Percentiles rank a stretch among this genome's conserved stretches.
Conservation (phyloP, 2,113 vertebrate genomes). For the Gymnogyps californianus region DNA sequence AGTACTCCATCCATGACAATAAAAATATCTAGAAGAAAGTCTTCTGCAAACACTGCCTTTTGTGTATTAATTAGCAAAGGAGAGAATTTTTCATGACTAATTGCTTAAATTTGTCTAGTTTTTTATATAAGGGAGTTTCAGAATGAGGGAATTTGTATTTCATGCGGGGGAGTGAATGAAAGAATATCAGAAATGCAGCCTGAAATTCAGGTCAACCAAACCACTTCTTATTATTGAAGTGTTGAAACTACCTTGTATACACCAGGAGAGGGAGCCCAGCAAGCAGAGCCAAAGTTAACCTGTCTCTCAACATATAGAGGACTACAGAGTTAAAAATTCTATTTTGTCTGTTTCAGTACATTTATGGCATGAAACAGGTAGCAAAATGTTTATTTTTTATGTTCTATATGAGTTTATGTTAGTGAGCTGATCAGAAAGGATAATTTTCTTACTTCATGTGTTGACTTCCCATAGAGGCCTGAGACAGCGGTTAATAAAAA, state of each 20-base stretch:
- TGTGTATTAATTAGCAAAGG: background rate
- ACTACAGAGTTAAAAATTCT: background rate
- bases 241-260: background rate
- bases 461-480: background rate
- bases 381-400: background rate
- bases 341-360: background rate
- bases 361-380: background rate
- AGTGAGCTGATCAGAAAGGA: background rate
- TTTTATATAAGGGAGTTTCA: background rate
- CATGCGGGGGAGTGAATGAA: background rate
- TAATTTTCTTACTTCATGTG: background rate
- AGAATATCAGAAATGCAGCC: background rate
- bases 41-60: background rate
- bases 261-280: slow-evolving; percentile 58
- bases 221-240: fast-evolving
- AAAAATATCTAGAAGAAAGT: background rate
- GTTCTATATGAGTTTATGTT: background rate
- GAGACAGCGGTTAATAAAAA: background rate
- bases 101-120: background rate
- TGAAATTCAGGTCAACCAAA: background rate
- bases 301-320: background rate
- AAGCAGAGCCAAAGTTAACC: background rate
- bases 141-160: background rate
- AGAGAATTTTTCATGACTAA: background rate
- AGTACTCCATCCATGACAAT: background rate